Conservation (phyloP, 30 jellyfish, hydroid and myxozoan genomes). For the Hydractinia echinata region DNA sequence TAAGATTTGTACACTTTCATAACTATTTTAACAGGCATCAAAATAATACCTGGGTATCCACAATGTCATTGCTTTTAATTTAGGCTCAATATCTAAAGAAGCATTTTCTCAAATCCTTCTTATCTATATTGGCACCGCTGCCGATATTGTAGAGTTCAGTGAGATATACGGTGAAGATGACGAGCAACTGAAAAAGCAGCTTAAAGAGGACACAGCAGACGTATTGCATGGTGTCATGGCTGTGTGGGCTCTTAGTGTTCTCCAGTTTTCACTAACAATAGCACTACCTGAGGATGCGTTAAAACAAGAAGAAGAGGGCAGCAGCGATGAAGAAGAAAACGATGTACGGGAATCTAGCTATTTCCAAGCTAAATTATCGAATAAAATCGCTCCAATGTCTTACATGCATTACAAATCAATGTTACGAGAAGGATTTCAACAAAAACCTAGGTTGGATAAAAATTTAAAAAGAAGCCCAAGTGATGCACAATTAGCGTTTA, state of each 20-base stretch:
- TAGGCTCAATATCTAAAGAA: slow-evolving; percentile 86
- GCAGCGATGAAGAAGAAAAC: slow-evolving; percentile 50
- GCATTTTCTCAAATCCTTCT: slow-evolving; percentile 87
- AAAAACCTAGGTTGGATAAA: not conserved
- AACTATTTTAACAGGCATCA: no score
- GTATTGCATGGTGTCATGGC: slow-evolving; percentile 73
- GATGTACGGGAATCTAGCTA: slow-evolving; percentile 25
- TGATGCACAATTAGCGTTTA: slow-evolving; percentile 8
- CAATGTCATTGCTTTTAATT: not conserved
- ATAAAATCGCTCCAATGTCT: slow-evolving; percentile 90
- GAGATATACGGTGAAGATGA: slow-evolving; percentile 72
- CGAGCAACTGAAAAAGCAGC: slow-evolving; percentile 7
- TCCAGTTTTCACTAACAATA: slow-evolving; percentile 88
- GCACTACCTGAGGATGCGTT: slow-evolving; percentile 91
- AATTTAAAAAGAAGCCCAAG: not conserved
- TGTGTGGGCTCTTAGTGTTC: slow-evolving; percentile 90
- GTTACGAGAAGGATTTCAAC: slow-evolving; percentile 60
- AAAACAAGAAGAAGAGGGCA: not conserved
- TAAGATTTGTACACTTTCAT: no score
- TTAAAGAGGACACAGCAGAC: slow-evolving; percentile 11
- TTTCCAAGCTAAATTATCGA: slow-evolving; percentile 34
- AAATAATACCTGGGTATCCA: no score
- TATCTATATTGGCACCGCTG: slow-evolving; percentile 96
- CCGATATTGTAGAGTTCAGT: slow-evolving; percentile 93
- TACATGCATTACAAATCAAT: slow-evolving; percentile 86